Evolutionary conservation across 53 echinoderm and acorn worm species (phyloP), one percentile per base, ranked within the genome.

Genomic region (Hippasteria phrygiana): DNA sequence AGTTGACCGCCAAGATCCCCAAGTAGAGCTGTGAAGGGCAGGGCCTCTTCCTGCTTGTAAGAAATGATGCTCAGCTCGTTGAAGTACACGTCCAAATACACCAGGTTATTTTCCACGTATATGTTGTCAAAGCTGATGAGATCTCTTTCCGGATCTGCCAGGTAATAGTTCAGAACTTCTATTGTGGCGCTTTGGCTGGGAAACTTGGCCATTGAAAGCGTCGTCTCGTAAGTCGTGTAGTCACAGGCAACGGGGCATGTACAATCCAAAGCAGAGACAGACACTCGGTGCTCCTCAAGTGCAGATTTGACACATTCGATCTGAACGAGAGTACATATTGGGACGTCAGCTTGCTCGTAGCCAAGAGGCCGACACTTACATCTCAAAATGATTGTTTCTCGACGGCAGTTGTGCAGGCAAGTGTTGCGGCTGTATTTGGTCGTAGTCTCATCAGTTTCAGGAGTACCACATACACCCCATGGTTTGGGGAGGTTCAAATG

Each of bases 71-170:
- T 77, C 14, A 88, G 47, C 26, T 88, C 77, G 32, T 36, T 50
- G 32, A 46, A 89, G 43, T 79, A 89, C 38, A 89, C 75, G 28
- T 89, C 89, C 39, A 89, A 56, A 32, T 55, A 89, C 4, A 87
- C 87, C 26, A 70, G 8, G 53, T 71, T 87, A 12, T 55, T 32
- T 8, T n/a, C 1, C 2, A 62, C 31, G 88, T 88, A 45, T 0
- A 42, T 34, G 24, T 9, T 33, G 42, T 62, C 13, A 33, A 28
- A 32, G 5, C 17, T 41, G 22, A 36, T 43, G 40, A 14, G 2
- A n/a, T 4, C 29, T 8, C 24, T 0, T 5, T 33, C 81, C 0
- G 14, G 8, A 1, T 26, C 40, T 33, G 62, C 12, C 1, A 0
- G 13, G 62, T 16, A 62, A 2, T 5, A 6, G 5, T 4, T 13